A percentile compares a stretch with the other conserved stretches of the same genome.
Evolutionary conservation across 2,797 vertebrate species (phyloP).

Genomic region (Pteropus rufus): DNA sequence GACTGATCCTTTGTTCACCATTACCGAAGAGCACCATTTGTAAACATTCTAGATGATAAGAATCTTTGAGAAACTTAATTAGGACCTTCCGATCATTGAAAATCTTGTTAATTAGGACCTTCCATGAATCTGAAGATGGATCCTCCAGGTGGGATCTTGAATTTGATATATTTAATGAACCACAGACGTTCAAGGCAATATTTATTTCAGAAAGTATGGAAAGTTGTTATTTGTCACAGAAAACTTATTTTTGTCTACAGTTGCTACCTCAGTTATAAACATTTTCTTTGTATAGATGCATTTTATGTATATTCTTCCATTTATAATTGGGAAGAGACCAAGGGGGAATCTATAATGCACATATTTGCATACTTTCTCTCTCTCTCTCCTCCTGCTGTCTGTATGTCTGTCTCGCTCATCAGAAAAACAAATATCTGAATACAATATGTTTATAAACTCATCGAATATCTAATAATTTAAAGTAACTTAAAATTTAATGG

Average conservation of each 20-base stretch:
- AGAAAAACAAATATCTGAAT: background rate
- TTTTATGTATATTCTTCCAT: background rate
- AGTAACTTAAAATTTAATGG: background rate
- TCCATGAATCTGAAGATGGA: background rate
- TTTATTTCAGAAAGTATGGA: background rate
- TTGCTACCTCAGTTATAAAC: background rate
- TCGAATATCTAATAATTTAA: background rate
- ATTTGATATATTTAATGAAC: background rate
- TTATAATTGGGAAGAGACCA: background rate
- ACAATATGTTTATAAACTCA: background rate
- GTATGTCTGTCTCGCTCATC: background rate
- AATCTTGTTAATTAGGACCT: background rate
- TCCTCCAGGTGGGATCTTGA: background rate
- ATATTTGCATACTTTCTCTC: background rate
- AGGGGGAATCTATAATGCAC: background rate
- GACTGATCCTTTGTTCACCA: accelerated
- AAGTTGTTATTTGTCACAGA: background rate
- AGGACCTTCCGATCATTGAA: background rate
- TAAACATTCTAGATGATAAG: background rate
- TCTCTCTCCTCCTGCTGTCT: background rate
- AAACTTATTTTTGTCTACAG: background rate
- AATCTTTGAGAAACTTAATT: background rate
- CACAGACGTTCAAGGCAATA: background rate
- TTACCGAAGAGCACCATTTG: background rate
- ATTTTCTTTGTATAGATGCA: background rate